Evolutionary conservation across 2,797 vertebrate species (phyloP).

Genomic region (Alosa sapidissima): DNA sequence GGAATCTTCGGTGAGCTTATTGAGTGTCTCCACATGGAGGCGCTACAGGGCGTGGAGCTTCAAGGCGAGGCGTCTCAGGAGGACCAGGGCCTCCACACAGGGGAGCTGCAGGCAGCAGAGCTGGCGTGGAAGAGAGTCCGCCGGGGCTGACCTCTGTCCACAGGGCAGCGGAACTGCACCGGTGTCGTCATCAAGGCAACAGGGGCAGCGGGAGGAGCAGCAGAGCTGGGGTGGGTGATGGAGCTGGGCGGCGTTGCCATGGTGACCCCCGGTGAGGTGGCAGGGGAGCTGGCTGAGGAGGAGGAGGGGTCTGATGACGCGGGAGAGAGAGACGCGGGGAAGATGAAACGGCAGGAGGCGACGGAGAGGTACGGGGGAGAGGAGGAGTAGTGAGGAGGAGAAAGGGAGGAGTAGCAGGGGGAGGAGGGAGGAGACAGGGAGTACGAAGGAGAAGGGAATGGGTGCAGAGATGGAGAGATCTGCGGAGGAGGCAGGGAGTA

Average conservation of each 20-base stretch:
- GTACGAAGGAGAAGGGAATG: background rate
- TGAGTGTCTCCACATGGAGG: background rate
- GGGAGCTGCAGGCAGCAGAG: background rate
- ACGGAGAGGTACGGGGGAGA: background rate
- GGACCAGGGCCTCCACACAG: constrained; percentile 7
- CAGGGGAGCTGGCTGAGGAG: background rate
- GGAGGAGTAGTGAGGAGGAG: background rate
- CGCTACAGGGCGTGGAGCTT: background rate
- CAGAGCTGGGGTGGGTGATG: background rate
- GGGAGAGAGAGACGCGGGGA: background rate
- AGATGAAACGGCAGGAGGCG: background rate
- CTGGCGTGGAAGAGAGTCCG: background rate
- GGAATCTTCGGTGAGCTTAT: background rate
- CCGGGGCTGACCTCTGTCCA: constrained; percentile 8
- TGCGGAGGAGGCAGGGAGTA: background rate
- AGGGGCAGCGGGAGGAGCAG: background rate
- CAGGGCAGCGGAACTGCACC: background rate
- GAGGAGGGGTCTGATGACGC: background rate
- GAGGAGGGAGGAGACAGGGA: background rate
- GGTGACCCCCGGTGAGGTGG: background rate
- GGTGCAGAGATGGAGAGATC: background rate
- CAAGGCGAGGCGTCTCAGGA: background rate
- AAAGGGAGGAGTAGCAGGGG: too few relatives aligned
- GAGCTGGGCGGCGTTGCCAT: background rate
- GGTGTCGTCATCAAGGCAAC: constrained; percentile 1